Evolutionary conservation across 2,113 vertebrate species (phyloP).

Genomic region (Archilochus colubris): DNA sequence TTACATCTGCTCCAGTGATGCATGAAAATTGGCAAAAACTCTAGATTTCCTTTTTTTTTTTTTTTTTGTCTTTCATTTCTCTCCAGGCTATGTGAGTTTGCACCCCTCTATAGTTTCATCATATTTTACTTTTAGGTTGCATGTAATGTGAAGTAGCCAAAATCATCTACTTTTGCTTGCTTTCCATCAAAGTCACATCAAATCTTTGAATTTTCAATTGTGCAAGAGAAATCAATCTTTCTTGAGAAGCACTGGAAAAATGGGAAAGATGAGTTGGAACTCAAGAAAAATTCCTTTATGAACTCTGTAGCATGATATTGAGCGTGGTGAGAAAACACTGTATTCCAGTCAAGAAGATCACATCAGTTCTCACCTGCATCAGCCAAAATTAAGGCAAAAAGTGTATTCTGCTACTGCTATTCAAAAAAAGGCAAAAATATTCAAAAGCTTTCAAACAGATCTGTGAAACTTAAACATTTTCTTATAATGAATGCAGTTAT

Average conservation of each 20-base stretch:
- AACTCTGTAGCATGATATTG: background rate
- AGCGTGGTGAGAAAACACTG: background rate
- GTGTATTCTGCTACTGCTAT: background rate
- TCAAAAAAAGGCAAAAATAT: background rate
- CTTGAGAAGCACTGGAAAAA: background rate
- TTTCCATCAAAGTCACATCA: background rate
- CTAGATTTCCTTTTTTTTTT: background rate
- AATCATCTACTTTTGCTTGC: background rate
- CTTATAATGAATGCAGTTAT: background rate
- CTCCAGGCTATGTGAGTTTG: background rate
- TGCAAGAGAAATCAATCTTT: background rate
- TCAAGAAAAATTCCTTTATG: background rate
- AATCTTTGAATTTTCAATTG: background rate
- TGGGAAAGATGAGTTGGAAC: background rate
- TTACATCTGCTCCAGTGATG: slow-evolving; percentile 46
- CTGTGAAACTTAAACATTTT: background rate
- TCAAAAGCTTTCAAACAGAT: background rate
- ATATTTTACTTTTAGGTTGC: background rate
- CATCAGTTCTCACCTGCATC: background rate
- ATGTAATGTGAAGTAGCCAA: background rate
- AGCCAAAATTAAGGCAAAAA: background rate
- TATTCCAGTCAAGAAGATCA: background rate
- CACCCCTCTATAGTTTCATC: slow-evolving; percentile 21
- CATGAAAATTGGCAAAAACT: background rate
- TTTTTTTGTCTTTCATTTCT: too few species aligned